phyloP scores from a whole-genome alignment of 1,140 invertebrate species.

The Brachionus rubens region DNA sequence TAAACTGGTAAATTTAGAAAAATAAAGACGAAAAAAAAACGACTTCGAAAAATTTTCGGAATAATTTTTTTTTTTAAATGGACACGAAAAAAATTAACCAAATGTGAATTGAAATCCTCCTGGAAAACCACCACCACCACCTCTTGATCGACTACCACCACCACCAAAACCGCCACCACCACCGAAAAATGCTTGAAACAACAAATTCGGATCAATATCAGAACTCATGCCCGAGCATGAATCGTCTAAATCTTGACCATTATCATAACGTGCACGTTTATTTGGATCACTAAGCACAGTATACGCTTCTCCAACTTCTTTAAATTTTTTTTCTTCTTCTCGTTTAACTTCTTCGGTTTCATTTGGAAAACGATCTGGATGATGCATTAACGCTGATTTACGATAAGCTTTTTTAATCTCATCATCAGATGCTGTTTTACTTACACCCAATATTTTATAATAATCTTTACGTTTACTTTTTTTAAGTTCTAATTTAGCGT shows the following conservation, averaged over 20 bases:
- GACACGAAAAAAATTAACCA: not conserved
- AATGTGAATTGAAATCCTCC: constrained; percentile 39
- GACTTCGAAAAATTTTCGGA: not conserved
- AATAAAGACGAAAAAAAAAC: not conserved
- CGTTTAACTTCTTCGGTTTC: constrained; percentile 78
- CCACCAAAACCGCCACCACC: constrained; percentile 55
- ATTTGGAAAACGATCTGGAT: constrained; percentile 91
- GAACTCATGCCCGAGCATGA: constrained; percentile 47
- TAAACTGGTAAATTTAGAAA: no score
- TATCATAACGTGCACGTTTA: constrained; percentile 58
- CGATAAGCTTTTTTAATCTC: constrained; percentile 46
- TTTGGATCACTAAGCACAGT: constrained; percentile 57
- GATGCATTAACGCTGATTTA: constrained; percentile 76
- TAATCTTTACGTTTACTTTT: constrained; percentile 84
- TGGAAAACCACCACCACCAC: constrained; percentile 51
- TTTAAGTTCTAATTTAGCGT: constrained; percentile 78
- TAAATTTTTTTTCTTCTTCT: constrained; percentile 75
- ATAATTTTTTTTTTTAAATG: not conserved
- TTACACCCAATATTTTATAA: constrained; percentile 75
- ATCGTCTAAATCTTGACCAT: constrained; percentile 58
- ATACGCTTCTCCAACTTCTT: constrained; percentile 60
- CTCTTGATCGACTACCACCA: constrained; percentile 51
- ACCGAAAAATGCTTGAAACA: constrained; percentile 76
- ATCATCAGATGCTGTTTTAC: constrained; percentile 39
- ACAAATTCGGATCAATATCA: constrained; percentile 71